Evolutionary conservation across 2,797 vertebrate species (phyloP).

Genomic region (Gymnothorax javanicus): DNA sequence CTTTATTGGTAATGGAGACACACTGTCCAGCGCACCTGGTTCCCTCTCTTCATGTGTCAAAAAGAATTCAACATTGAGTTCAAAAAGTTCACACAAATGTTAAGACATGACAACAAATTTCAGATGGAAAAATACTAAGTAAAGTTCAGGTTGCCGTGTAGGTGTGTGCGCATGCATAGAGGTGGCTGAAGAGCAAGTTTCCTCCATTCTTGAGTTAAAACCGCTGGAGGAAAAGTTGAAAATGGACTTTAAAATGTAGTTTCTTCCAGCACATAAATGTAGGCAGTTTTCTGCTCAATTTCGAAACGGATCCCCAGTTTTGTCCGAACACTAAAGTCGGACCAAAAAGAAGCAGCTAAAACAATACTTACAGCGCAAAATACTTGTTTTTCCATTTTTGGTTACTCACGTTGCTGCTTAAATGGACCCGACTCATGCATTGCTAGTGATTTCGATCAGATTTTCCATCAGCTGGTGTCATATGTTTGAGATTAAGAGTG

Average conservation of each 20-base stretch:
- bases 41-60: constrained; percentile 46
- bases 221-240: not conserved
- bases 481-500: not conserved
- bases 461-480: not conserved
- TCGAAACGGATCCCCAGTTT: not conserved
- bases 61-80: constrained; percentile 35
- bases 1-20: constrained; percentile 62
- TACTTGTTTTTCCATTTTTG: not conserved
- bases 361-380: not conserved
- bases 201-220: not conserved
- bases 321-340: not conserved
- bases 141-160: not conserved
- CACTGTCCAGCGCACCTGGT: constrained; percentile 26
- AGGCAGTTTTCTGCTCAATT: not conserved
- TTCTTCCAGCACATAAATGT: not conserved
- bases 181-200: not conserved
- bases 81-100: constrained; percentile 22
- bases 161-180: not conserved
- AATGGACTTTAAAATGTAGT: not conserved
- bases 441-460: not conserved
- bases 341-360: not conserved
- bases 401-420: not conserved
- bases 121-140: not conserved
- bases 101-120: constrained; percentile 33
- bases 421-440: not conserved